A percentile compares a stretch with the other conserved stretches of the same genome.
Evolutionary conservation across 2,113 vertebrate genomes (phyloP).

Genomic region (Notiomystis cincta): DNA sequence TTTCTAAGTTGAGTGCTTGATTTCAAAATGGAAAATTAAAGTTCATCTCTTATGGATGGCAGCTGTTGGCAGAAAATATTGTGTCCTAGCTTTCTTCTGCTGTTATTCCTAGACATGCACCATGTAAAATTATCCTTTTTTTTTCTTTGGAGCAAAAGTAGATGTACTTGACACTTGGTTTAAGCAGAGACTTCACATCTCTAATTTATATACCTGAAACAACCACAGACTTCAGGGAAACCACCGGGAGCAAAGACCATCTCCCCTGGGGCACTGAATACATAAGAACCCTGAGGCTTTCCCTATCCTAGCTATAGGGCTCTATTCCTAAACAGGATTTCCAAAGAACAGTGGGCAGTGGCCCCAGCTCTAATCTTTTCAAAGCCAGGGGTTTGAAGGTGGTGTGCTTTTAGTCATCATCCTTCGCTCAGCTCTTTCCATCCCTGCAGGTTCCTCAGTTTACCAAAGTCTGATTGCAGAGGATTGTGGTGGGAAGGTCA

Average conservation of each 20-base stretch:
- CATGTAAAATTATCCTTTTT: background rate
- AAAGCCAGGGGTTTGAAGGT: background rate
- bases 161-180: background rate
- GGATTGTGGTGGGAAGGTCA: background rate
- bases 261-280: background rate
- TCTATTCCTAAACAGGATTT: background rate
- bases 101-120: background rate
- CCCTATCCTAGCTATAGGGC: rapidly evolving
- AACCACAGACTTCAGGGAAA: background rate
- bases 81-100: background rate
- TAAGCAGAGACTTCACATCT: background rate
- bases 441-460: background rate
- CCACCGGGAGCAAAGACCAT: background rate
- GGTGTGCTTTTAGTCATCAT: background rate
- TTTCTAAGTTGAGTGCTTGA: background rate
- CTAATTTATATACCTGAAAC: background rate
- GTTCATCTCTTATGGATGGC: background rate
- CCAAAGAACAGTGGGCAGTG: background rate
- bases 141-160: background rate
- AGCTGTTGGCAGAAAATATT: background rate
- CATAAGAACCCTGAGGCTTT: background rate
- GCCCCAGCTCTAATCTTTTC: background rate
- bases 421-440: background rate
- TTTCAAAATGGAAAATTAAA: background rate
- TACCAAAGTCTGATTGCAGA: background rate